Conservation (phyloP, 2,888 invertebrate species). For the Sepiola atlantica region DNA sequence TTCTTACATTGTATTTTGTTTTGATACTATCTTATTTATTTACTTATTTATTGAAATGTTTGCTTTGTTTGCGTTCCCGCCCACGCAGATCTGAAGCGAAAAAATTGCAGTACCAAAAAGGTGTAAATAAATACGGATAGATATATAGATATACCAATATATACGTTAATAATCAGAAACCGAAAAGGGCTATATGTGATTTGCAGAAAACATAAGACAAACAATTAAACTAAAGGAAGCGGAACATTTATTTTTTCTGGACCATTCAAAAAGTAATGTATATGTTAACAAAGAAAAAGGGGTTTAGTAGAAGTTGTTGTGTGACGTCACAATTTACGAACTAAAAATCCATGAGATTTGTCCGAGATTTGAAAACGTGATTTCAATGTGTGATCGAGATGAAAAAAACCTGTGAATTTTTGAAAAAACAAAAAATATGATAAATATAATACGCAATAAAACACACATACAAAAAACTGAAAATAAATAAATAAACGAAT, state of each 20-base stretch:
- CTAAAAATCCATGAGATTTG: background rate
- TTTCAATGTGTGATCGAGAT: background rate
- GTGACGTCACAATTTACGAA: background rate
- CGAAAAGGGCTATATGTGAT: background rate
- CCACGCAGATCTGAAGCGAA: background rate
- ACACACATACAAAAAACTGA: background rate
- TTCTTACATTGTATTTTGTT: background rate
- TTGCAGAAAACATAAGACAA: background rate
- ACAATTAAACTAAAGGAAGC: background rate
- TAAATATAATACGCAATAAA: background rate
- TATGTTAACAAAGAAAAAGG: background rate
- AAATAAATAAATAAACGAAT: background rate
- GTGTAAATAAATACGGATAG: background rate
- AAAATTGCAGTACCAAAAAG: background rate
- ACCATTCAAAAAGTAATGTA: background rate
- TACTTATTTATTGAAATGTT: background rate
- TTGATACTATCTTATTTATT: background rate
- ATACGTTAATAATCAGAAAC: background rate
- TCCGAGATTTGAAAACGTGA: background rate
- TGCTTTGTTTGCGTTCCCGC: background rate
- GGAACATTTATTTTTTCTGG: background rate
- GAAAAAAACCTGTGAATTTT: background rate
- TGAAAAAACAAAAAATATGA: background rate
- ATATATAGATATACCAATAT: no score
- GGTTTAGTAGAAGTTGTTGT: background rate